Percentiles rank a stretch among this genome's conserved stretches.
These are phyloP conservation scores for Apamea anceps DNA, from an alignment of 2,888 invertebrate species.

Conservation along the genomic window DNA sequence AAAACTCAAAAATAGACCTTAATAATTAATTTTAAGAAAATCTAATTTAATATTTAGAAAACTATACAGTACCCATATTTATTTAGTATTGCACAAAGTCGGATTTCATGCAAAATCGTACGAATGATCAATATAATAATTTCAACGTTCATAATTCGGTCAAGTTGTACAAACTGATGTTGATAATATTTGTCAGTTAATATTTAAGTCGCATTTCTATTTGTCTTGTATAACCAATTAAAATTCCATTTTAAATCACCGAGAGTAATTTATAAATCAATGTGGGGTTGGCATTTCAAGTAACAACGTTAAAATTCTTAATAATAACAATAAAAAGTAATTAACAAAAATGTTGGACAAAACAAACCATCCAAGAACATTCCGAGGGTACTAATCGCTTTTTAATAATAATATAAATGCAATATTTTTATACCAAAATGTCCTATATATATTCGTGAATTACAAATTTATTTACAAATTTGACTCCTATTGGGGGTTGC, in stretches of 20 bases:
- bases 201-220: conserved; percentile 54
- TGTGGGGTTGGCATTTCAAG: conserved; percentile 81
- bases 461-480: conserved; percentile 88
- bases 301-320: conserved; percentile 90
- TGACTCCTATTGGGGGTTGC: conserved; percentile 76
- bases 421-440: conserved; percentile 85
- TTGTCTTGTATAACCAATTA: conserved; percentile 52
- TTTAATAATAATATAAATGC: conserved; percentile 85
- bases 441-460: conserved; percentile 84
- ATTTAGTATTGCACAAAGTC: conserved; percentile 86
- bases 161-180: conserved; percentile 54
- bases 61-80: conserved; percentile 82
- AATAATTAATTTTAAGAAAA: conserved; percentile 76
- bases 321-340: conserved; percentile 89
- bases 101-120: conserved; percentile 85
- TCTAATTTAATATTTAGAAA: conserved; percentile 80
- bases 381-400: conserved; percentile 80
- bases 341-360: conserved; percentile 86
- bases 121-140: conserved; percentile 72
- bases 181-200: conserved; percentile 50
- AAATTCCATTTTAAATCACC: conserved; percentile 65
- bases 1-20: conserved; percentile 79
- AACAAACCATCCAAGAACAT: conserved; percentile 88
- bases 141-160: conserved; percentile 59
- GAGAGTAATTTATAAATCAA: conserved; percentile 72